These are phyloP conservation scores for Acrobasis repandana DNA, from an alignment of 2,888 invertebrate genomes.

Conservation along the genomic window DNA sequence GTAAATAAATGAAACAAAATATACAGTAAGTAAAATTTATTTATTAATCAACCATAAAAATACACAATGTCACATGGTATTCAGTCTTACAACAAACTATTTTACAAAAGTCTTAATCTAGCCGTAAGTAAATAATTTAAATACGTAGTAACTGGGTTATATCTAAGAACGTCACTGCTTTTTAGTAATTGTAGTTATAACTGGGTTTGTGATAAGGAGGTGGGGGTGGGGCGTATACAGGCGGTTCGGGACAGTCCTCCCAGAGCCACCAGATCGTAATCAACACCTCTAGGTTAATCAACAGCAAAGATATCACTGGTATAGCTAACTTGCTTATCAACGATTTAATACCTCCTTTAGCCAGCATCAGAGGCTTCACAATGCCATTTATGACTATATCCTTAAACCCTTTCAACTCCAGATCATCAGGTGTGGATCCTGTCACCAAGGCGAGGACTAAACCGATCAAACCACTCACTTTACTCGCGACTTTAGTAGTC, in stretches of 20 bases:
- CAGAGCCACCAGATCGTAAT: conserved; percentile 77
- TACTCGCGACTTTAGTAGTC: conserved; percentile 54
- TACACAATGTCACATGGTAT: conserved; percentile 21
- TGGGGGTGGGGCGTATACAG: conserved; percentile 31
- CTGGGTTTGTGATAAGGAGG: conserved; percentile 43
- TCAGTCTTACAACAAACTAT: conserved; percentile 27
- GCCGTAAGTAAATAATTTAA: conserved; percentile 17
- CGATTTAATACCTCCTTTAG: conserved; percentile 66
- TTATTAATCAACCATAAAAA: conserved; percentile 14
- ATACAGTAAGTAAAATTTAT: background rate
- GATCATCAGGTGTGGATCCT: conserved; percentile 51
- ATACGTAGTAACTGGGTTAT: conserved; percentile 42
- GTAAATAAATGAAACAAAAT: background rate
- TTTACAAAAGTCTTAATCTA: conserved; percentile 26
- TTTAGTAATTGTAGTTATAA: conserved; percentile 47
- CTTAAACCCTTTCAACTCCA: conserved; percentile 59
- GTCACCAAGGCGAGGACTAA: conserved; percentile 59
- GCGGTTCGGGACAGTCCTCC: conserved; percentile 65
- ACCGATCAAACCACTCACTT: conserved; percentile 60
- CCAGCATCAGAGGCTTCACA: conserved; percentile 59
- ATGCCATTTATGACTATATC: conserved; percentile 66
- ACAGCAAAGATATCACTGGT: conserved; percentile 64
- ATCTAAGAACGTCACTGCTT: conserved; percentile 14
- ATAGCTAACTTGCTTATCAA: conserved; percentile 68
- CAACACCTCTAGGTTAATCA: conserved; percentile 71